These are phyloP conservation scores for Nanorana parkeri DNA, from an alignment of 2,113 vertebrate species.

Conservation along the genomic window DNA sequence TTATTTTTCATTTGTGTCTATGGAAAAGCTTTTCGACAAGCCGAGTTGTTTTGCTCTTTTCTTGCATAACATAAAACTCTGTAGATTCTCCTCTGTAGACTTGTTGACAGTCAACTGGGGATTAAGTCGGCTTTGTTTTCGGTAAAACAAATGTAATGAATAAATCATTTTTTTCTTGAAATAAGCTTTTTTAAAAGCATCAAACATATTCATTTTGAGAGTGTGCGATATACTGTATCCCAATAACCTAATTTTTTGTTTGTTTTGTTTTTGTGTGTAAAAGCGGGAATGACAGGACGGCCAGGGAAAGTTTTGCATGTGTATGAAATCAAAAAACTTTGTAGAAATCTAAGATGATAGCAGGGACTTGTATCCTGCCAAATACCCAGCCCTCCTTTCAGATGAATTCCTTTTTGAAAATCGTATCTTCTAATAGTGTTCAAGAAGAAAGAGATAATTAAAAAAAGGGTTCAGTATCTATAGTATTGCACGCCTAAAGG, in stretches of 20 bases:
- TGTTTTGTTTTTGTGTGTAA: constrained; percentile 37
- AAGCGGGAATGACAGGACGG: background rate
- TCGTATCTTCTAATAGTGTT: no score
- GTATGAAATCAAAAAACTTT: no score
- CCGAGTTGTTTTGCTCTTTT: constrained; percentile 30
- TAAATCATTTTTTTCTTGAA: constrained; percentile 42
- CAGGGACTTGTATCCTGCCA: no score
- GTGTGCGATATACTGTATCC: background rate
- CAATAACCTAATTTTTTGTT: constrained; percentile 9
- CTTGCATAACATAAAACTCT: constrained; percentile 8
- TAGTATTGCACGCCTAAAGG: no score
- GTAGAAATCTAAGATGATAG: no score
- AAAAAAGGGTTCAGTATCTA: no score
- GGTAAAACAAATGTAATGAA: constrained; percentile 33
- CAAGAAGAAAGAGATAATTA: no score
- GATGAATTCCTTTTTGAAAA: no score
- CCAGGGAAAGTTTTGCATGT: background rate
- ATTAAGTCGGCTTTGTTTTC: constrained; percentile 33
- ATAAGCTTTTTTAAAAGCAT: constrained; percentile 11
- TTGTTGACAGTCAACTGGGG: constrained; percentile 31
- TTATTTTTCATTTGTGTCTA: background rate
- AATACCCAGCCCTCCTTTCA: no score
- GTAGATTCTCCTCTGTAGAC: background rate
- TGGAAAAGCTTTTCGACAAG: background rate
- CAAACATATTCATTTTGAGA: constrained; percentile 3